Percentiles rank a stretch among this genome's conserved stretches.
Conservation (phyloP, 2,113 vertebrate genomes). For the Polypterus senegalus region DNA sequence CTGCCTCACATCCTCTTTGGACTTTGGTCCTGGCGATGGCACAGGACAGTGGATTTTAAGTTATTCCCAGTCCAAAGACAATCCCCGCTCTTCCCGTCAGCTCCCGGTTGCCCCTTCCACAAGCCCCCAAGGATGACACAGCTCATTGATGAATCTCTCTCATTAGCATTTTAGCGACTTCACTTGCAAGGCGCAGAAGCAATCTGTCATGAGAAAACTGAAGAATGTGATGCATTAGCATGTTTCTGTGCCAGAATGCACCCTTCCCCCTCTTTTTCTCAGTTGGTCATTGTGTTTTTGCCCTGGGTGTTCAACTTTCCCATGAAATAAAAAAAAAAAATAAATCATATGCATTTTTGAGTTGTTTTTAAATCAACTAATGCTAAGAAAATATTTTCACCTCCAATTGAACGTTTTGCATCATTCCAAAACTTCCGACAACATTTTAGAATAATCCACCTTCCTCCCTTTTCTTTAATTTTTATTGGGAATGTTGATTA, state of each 20-base stretch:
- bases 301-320: conserved; percentile 57
- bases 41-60: conserved; percentile 22
- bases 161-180: conserved; percentile 79
- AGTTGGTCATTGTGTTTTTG: conserved; percentile 56
- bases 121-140: conserved; percentile 71
- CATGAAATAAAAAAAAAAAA: conserved; percentile 37
- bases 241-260: conserved; percentile 64
- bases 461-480: no score
- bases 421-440: no score
- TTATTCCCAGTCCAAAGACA: conserved; percentile 17
- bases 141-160: conserved; percentile 75
- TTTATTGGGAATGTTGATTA: no score
- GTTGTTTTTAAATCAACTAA: no score
- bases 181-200: conserved; percentile 64
- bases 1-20: conserved; percentile 26
- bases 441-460: no score
- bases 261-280: conserved; percentile 41
- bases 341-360: neutral
- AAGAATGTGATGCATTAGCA: conserved; percentile 76
- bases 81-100: conserved; percentile 26
- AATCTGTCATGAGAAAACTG: conserved; percentile 72
- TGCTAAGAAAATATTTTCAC: no score
- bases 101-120: conserved; percentile 38
- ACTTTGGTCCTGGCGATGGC: conserved; percentile 29
- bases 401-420: no score